Percentiles rank a stretch among this genome's conserved stretches.
Conservation (phyloP, 2,797 vertebrate species). For the Natrix natrix region DNA sequence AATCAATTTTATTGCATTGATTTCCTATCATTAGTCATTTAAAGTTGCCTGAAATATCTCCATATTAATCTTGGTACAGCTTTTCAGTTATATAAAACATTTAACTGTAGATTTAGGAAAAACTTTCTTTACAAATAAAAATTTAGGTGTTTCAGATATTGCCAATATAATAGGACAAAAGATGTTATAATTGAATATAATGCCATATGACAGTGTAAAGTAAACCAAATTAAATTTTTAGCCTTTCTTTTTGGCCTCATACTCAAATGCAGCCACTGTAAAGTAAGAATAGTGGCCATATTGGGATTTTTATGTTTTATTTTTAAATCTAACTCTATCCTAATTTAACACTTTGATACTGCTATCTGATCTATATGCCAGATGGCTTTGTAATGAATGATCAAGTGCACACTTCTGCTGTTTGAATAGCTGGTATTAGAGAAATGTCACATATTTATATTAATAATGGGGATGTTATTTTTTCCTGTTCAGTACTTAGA, state of each 20-base stretch:
- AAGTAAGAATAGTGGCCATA: neutral
- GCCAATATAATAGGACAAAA: neutral
- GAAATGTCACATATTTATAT: slow-evolving; percentile 32
- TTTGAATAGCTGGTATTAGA: slow-evolving; percentile 2
- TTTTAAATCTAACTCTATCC: neutral
- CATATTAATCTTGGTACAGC: neutral
- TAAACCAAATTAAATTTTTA: neutral
- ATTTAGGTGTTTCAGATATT: neutral
- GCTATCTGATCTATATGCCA: neutral
- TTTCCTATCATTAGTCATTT: neutral
- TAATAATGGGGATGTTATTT: slow-evolving; percentile 29
- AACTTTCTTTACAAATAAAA: neutral
- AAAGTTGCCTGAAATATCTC: neutral
- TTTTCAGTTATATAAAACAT: neutral
- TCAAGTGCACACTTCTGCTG: slow-evolving; percentile 42
- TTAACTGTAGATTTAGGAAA: neutral
- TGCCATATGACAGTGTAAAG: neutral
- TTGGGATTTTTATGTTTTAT: neutral
- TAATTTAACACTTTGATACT: neutral
- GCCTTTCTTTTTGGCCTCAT: neutral
- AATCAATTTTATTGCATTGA: neutral
- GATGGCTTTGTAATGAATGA: slow-evolving; percentile 2
- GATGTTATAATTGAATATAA: neutral
- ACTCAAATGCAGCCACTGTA: neutral
- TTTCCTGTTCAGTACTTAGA: slow-evolving; percentile 24